Evolutionary conservation across 37 sponge, comb jelly and placozoan genomes (phyloP).

Genomic region (Eunapius fragilis): DNA sequence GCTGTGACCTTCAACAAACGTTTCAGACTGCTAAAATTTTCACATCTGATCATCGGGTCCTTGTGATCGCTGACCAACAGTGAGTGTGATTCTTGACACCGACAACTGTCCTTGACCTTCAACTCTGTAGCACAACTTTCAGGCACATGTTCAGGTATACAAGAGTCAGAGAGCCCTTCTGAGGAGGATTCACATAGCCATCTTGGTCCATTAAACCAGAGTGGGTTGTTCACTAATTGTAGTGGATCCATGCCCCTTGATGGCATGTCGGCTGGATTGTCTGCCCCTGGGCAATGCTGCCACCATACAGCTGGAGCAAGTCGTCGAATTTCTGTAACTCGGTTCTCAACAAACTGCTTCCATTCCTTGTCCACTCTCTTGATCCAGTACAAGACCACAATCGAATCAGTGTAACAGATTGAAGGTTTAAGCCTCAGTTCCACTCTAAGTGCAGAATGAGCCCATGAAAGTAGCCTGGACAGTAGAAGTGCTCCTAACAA

Average conservation of each 20-base stretch:
- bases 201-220: conserved; percentile 13
- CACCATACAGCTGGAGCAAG: conserved; percentile 2
- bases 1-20: conserved; percentile 3
- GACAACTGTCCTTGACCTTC: conserved; percentile 1
- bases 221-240: neutral
- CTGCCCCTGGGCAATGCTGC: conserved; percentile 19
- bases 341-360: conserved; percentile 35
- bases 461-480: conserved; percentile 14
- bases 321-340: conserved; percentile 18
- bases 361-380: conserved; percentile 6
- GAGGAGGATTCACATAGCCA: neutral
- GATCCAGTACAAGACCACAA: conserved; percentile 22
- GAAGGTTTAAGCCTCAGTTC: conserved; percentile 17
- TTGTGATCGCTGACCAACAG: neutral
- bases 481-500: conserved; percentile 16
- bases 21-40: neutral
- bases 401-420: conserved; percentile 20
- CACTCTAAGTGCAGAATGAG: neutral
- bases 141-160: too few relatives aligned
- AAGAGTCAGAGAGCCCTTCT: neutral
- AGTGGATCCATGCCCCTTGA: conserved; percentile 11
- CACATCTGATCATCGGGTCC: conserved; percentile 7
- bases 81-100: neutral
- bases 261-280: conserved; percentile 38
- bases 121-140: neutral